Evolutionary conservation across 2,113 vertebrate genomes (phyloP).

Genomic region (Hylia prasina): DNA sequence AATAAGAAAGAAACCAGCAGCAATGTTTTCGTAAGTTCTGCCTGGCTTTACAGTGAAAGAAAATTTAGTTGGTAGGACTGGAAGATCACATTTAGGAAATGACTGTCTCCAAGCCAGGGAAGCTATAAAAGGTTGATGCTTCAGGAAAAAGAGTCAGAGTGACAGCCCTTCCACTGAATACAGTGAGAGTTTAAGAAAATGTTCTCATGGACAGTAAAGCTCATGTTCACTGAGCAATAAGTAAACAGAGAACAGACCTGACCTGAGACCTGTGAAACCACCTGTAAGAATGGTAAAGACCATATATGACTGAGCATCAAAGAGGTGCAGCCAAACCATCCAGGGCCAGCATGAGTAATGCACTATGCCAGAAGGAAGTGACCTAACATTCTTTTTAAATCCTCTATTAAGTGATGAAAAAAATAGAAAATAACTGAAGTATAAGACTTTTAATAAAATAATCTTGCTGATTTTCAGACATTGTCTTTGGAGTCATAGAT

Average conservation of each 20-base stretch:
- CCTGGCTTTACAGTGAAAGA: not conserved
- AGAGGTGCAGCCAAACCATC: not conserved
- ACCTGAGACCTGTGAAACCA: not conserved
- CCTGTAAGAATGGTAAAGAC: not conserved
- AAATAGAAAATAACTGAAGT: not conserved
- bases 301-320: not conserved
- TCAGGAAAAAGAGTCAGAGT: not conserved
- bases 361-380: not conserved
- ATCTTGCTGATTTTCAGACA: not conserved
- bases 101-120: not conserved
- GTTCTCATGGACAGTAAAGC: not conserved
- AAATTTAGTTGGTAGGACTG: not conserved
- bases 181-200: not conserved
- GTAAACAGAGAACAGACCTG: not conserved
- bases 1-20: not conserved
- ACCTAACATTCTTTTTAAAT: not conserved
- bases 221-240: not conserved
- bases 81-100: not conserved
- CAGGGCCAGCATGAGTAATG: not conserved
- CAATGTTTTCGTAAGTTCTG: not conserved
- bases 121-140: not conserved
- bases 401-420: not conserved
- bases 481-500: not conserved
- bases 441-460: not conserved
- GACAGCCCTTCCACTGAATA: not conserved